phyloP scores from a whole-genome alignment of 1,140 invertebrate genomes.

The Halyomorpha halys region DNA sequence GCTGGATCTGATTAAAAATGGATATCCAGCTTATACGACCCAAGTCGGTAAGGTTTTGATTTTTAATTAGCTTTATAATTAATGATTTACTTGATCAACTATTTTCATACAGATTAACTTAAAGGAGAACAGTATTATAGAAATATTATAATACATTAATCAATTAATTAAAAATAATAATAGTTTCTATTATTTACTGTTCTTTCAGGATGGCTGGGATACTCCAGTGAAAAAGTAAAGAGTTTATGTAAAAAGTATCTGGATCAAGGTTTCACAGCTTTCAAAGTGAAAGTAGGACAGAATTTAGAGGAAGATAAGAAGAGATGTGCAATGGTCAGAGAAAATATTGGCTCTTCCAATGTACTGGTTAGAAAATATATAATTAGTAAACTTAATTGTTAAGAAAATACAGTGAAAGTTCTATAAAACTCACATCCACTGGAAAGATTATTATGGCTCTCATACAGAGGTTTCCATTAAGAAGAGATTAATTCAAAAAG shows the following conservation, averaged over 20 bases:
- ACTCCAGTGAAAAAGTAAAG: constrained; percentile 55
- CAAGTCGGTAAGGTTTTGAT: constrained; percentile 46
- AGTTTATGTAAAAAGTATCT: constrained; percentile 62
- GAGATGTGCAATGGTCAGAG: constrained; percentile 56
- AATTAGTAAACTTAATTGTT: constrained; percentile 28
- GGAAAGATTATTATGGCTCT: no score
- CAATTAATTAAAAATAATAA: no score
- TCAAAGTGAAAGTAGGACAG: constrained; percentile 84
- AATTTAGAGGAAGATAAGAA: constrained; percentile 66
- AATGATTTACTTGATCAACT: background rate
- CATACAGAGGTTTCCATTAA: no score
- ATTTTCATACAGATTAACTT: no score
- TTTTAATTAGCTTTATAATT: constrained; percentile 3
- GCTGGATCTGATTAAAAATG: constrained; percentile 43
- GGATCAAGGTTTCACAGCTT: constrained; percentile 61
- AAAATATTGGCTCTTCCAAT: constrained; percentile 64
- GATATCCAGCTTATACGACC: constrained; percentile 70
- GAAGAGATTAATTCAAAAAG: no score
- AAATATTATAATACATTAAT: no score
- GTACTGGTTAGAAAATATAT: constrained; percentile 43
- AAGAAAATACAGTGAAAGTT: no score
- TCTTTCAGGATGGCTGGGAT: constrained; percentile 62
- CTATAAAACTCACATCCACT: no score
- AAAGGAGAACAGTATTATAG: no score
- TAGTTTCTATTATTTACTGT: background rate